Conservation (phyloP, 2,888 invertebrate genomes). For the Elmis aenea region DNA sequence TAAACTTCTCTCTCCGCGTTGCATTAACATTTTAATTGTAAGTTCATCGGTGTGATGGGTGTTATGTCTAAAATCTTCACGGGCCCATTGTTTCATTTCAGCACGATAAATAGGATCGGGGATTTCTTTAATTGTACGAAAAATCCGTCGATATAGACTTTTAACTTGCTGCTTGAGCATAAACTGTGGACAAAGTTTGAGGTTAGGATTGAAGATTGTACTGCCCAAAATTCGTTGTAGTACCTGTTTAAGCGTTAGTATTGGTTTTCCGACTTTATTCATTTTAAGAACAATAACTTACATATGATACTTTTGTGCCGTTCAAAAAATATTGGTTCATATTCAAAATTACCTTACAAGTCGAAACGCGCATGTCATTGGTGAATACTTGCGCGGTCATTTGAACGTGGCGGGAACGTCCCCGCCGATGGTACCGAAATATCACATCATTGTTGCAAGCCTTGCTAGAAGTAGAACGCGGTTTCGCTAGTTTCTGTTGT, state of each 20-base stretch:
- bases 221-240: background rate
- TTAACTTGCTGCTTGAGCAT: conserved; percentile 74
- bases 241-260: conserved; percentile 55
- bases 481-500: conserved; percentile 13
- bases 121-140: conserved; percentile 62
- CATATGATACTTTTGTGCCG: conserved; percentile 1
- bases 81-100: conserved; percentile 69
- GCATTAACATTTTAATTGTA: conserved; percentile 65
- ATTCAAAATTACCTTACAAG: conserved; percentile 1
- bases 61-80: conserved; percentile 68
- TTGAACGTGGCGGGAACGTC: conserved; percentile 40
- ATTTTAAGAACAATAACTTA: too few relatives aligned
- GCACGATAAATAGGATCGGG: conserved; percentile 57
- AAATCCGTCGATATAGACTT: conserved; percentile 68
- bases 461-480: conserved; percentile 27
- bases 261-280: conserved; percentile 27
- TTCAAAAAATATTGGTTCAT: conserved; percentile 4
- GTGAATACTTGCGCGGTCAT: conserved; percentile 32
- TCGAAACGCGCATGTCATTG: conserved; percentile 22
- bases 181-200: conserved; percentile 56
- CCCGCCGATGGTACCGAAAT: conserved; percentile 43
- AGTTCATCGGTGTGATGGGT: conserved; percentile 67
- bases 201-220: too few relatives aligned
- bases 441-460: conserved; percentile 39
- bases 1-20: conserved; percentile 64